phyloP scores from a whole-genome alignment of 1,140 invertebrate genomes.

The Phenacoccus solenopsis region DNA sequence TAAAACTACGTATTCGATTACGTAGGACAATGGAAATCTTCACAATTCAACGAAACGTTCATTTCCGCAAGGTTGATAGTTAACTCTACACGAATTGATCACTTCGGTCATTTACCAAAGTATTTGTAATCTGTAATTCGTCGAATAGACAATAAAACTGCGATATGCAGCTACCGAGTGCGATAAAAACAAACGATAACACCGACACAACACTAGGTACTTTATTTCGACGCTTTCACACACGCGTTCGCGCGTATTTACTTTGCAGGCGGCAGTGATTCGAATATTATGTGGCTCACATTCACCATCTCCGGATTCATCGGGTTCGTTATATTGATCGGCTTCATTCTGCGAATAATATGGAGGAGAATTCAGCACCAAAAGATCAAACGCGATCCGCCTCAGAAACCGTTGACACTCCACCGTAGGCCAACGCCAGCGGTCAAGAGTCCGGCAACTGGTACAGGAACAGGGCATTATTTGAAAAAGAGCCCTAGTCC shows the following conservation, averaged over 20 bases:
- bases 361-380: constrained; percentile 31
- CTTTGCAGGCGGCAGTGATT: background rate
- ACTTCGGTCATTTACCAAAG: no score
- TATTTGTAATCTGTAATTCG: background rate
- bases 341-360: constrained; percentile 44
- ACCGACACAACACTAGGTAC: no score
- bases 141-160: background rate
- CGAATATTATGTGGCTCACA: constrained; percentile 47
- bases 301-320: constrained; percentile 43
- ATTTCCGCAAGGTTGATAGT: no score
- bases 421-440: constrained; percentile 45
- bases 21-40: no score
- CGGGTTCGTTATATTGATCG: constrained; percentile 42
- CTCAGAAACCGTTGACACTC: constrained; percentile 40
- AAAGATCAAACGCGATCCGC: constrained; percentile 31
- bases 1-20: no score
- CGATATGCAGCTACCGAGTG: background rate
- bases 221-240: no score
- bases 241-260: background rate
- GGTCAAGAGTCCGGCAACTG: constrained; percentile 49
- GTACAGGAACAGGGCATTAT: constrained; percentile 43
- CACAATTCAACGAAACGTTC: no score
- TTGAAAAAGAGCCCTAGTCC: constrained; percentile 79
- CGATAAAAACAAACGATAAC: background rate
- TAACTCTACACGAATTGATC: no score